phyloP scores from a whole-genome alignment of 2,797 vertebrate species.

The Meda fulgida region DNA sequence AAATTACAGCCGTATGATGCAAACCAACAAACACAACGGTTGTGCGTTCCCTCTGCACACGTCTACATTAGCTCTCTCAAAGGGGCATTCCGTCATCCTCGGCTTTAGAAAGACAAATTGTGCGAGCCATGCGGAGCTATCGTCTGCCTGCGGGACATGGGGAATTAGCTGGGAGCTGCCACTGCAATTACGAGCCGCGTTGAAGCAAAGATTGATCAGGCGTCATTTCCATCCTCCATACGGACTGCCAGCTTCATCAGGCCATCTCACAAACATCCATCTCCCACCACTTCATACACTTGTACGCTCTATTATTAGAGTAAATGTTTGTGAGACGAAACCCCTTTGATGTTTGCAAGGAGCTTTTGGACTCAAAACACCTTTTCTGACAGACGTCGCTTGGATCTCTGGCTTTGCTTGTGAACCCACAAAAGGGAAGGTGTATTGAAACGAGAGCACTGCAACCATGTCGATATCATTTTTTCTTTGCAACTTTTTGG shows the following conservation, averaged over 20 bases:
- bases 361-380: conserved; percentile 18
- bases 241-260: conserved; percentile 5
- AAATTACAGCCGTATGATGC: conserved; percentile 1
- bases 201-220: conserved; percentile 39
- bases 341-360: conserved; percentile 12
- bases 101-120: conserved; percentile 40
- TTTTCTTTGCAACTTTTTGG: conserved; percentile 17
- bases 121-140: conserved; percentile 17
- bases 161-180: conserved; percentile 39
- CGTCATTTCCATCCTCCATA: conserved; percentile 17
- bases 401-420: neutral
- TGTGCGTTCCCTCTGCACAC: neutral
- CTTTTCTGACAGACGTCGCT: conserved; percentile 32
- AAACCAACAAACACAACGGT: conserved; percentile 4
- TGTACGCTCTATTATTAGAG: conserved; percentile 11
- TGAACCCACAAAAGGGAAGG: conserved; percentile 17
- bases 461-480: conserved; percentile 36
- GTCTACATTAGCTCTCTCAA: conserved; percentile 10
- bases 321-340: conserved; percentile 22
- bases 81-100: conserved; percentile 28
- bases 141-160: conserved; percentile 29
- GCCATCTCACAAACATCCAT: conserved; percentile 19
- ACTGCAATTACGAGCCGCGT: conserved; percentile 30
- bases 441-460: conserved; percentile 21
- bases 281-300: conserved; percentile 3